These are phyloP conservation scores for Trachurus trachurus DNA, from an alignment of 2,797 vertebrate genomes.

Conservation along the genomic window DNA sequence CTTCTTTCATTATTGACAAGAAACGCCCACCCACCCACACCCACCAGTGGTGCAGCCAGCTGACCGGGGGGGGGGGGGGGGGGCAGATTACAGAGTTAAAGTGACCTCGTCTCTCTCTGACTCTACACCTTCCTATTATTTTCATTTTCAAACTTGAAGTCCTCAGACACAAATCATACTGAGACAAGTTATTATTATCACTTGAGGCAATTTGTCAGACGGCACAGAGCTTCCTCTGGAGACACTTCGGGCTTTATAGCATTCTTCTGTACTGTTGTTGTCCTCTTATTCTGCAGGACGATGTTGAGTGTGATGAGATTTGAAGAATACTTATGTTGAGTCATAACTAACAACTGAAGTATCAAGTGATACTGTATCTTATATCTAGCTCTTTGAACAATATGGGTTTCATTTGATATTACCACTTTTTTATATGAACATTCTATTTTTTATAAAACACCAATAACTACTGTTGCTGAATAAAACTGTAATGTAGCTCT, in stretches of 20 bases:
- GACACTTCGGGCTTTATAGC: background rate
- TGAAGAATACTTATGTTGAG: background rate
- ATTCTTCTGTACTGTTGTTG: background rate
- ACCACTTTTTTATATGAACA: too few relatives aligned
- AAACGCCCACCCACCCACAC: background rate
- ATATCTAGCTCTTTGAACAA: too few relatives aligned
- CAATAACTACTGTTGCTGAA: too few relatives aligned
- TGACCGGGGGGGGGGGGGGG: background rate
- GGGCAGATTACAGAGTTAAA: background rate
- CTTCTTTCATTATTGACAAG: background rate
- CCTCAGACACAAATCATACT: background rate
- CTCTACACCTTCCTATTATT: too few relatives aligned
- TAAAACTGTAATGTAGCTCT: too few relatives aligned
- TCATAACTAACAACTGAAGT: slow-evolving; percentile 17
- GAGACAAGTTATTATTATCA: background rate
- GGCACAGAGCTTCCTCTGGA: background rate
- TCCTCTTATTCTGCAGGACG: background rate
- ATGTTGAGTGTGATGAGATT: background rate
- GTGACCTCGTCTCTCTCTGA: background rate
- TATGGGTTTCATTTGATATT: too few relatives aligned
- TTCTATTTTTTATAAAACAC: too few relatives aligned
- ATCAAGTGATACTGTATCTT: background rate
- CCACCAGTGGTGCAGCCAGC: background rate
- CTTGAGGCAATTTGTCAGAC: background rate
- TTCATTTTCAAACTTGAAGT: background rate